Conservation (phyloP, 2,888 invertebrate genomes). For the Diachrysia chrysitis region DNA sequence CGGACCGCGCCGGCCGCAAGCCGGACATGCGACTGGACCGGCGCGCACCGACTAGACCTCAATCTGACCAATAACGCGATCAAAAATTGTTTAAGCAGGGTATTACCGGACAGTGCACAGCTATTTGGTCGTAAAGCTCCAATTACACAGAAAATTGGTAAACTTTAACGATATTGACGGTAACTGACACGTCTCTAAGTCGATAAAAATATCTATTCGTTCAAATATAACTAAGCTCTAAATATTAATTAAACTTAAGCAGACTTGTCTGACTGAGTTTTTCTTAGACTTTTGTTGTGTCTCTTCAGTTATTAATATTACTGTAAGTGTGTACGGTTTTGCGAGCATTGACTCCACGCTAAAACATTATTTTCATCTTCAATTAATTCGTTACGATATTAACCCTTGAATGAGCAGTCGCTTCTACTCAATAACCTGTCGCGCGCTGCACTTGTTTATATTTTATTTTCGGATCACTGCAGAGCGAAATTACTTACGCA, state of each 20-base stretch:
- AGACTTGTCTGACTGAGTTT: background rate
- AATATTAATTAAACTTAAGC: background rate
- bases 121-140: background rate
- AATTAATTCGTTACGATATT: background rate
- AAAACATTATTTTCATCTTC: background rate
- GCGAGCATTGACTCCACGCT: background rate
- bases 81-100: conserved; percentile 2
- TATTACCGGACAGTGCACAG: background rate
- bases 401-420: background rate
- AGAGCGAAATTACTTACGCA: conserved; percentile 13
- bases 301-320: background rate
- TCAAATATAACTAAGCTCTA: background rate
- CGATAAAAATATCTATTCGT: background rate
- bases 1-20: conserved; percentile 5
- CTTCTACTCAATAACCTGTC: background rate
- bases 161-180: background rate
- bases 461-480: conserved; percentile 20
- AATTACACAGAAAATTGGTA: background rate
- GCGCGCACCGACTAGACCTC: background rate
- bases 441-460: conserved; percentile 2
- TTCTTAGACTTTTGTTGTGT: background rate
- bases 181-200: no score
- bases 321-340: background rate
- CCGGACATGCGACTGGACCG: background rate
- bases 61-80: conserved; percentile 1